A percentile compares a stretch with the other conserved stretches of the same genome.
Conservation (phyloP, 2,888 invertebrate genomes). For the Lithophane leautieri region DNA sequence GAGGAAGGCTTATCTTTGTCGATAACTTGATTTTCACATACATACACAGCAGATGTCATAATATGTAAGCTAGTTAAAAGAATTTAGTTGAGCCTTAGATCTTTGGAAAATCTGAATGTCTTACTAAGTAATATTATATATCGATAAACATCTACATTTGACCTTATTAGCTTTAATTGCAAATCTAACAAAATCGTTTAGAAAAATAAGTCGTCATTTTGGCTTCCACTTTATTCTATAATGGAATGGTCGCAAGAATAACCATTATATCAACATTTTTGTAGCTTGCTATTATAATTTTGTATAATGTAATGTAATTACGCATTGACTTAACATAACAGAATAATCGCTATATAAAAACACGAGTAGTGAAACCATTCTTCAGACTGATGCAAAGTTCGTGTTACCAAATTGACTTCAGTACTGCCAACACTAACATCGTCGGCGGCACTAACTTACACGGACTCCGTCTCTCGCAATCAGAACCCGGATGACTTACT, state of each 20-base stretch:
- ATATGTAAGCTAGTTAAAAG: constrained; percentile 82
- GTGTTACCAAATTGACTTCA: constrained; percentile 65
- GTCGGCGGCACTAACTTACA: constrained; percentile 18
- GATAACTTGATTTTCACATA: constrained; percentile 60
- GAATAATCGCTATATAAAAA: constrained; percentile 67
- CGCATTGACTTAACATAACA: constrained; percentile 67
- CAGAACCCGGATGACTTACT: constrained; percentile 57
- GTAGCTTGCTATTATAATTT: constrained; percentile 75
- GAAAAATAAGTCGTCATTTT: constrained; percentile 90
- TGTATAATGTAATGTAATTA: constrained; percentile 73
- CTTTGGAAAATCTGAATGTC: constrained; percentile 88
- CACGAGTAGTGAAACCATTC: constrained; percentile 65
- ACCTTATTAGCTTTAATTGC: constrained; percentile 85
- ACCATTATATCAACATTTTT: constrained; percentile 81
- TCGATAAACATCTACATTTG: constrained; percentile 88
- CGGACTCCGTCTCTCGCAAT: constrained; percentile 35
- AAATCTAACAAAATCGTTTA: constrained; percentile 89
- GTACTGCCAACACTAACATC: constrained; percentile 26
- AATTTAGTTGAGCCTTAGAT: constrained; percentile 88
- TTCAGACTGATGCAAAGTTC: constrained; percentile 65
- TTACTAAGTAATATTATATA: constrained; percentile 80
- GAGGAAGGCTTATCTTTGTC: constrained; percentile 60
- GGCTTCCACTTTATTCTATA: constrained; percentile 88
- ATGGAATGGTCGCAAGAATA: constrained; percentile 89
- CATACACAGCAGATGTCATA: constrained; percentile 66